These are phyloP conservation scores for Zootoca vivipara DNA, from an alignment of 2,113 vertebrate species.

Conservation along the genomic window DNA sequence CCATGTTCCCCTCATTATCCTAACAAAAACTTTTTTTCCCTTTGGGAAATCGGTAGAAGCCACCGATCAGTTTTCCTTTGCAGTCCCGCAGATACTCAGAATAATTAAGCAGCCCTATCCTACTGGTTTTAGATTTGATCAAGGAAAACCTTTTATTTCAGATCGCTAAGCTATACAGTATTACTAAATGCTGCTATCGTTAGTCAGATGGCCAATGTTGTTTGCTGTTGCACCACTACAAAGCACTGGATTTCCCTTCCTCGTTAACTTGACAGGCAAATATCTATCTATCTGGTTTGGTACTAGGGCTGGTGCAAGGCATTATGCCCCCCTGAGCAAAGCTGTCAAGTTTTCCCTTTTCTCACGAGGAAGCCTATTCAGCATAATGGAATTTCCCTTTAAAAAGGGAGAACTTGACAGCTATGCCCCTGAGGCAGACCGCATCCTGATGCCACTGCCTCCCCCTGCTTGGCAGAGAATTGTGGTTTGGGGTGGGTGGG, in stretches of 20 bases:
- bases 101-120: neutral
- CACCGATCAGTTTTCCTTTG: neutral
- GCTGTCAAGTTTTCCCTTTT: too few relatives aligned
- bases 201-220: neutral
- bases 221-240: neutral
- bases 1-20: neutral
- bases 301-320: too few relatives aligned
- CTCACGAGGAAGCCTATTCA: too few relatives aligned
- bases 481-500: too few relatives aligned
- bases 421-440: too few relatives aligned
- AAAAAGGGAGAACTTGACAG: too few relatives aligned
- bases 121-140: conserved; percentile 30
- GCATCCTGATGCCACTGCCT: too few relatives aligned
- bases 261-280: neutral
- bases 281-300: too few relatives aligned
- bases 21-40: conserved; percentile 40
- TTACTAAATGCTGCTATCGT: neutral
- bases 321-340: too few relatives aligned
- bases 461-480: too few relatives aligned
- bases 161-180: neutral
- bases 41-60: conserved; percentile 30
- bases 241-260: neutral
- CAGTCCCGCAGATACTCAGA: neutral
- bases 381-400: too few relatives aligned
- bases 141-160: neutral